A percentile compares a stretch with the other conserved stretches of the same genome.
phyloP scores from a whole-genome alignment of 2,888 invertebrate species.

The Nineta flava region DNA sequence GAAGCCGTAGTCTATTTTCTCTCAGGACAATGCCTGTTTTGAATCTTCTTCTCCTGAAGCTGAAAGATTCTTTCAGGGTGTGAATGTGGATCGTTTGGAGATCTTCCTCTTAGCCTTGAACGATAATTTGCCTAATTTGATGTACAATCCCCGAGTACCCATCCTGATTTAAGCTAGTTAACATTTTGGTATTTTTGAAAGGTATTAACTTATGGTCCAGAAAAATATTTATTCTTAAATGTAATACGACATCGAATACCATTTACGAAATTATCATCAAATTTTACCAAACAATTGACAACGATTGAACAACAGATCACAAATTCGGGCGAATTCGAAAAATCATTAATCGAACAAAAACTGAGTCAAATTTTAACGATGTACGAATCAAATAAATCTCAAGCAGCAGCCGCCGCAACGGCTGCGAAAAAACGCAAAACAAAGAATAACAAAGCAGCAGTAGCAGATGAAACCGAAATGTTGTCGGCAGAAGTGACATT shows the following conservation, averaged over 20 bases:
- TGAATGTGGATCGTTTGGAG: no score
- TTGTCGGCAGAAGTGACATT: slow-evolving; percentile 16
- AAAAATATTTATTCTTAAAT: slow-evolving; percentile 43
- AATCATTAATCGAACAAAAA: slow-evolving; percentile 7
- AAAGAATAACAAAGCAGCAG: slow-evolving; percentile 15
- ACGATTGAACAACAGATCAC: slow-evolving; percentile 14
- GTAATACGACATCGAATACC: slow-evolving; percentile 40
- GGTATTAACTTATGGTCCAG: slow-evolving; percentile 45
- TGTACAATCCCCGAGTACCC: no score
- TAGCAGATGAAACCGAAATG: slow-evolving; percentile 16
- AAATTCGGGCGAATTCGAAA: slow-evolving; percentile 4
- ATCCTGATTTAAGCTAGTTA: no score
- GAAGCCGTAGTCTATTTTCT: no score
- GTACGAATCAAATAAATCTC: slow-evolving; percentile 4
- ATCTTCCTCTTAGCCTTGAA: no score
- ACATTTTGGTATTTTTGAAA: slow-evolving; percentile 15
- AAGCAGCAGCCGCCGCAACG: not conserved
- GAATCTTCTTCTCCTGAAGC: no score
- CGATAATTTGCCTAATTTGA: no score
- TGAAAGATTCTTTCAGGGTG: no score
- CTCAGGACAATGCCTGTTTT: no score
- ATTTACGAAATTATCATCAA: slow-evolving; percentile 38
- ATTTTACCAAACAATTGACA: slow-evolving; percentile 20
- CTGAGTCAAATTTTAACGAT: slow-evolving; percentile 8
- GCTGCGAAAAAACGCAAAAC: slow-evolving; percentile 15